phyloP scores from a whole-genome alignment of 2,888 invertebrate genomes.

The Lacanobia oleracea region DNA sequence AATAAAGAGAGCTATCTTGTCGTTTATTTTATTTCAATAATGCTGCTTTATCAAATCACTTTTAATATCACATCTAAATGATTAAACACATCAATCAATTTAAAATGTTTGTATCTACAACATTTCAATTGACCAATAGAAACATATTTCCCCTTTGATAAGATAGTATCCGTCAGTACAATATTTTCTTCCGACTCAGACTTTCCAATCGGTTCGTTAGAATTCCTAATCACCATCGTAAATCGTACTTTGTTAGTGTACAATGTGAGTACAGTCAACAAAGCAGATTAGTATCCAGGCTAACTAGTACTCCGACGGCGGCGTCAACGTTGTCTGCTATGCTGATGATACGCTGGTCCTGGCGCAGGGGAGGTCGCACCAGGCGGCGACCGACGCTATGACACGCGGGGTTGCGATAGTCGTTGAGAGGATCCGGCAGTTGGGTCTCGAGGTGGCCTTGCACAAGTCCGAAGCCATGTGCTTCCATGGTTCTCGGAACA shows the following conservation, averaged over 20 bases:
- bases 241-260: constrained; percentile 65
- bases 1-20: background rate
- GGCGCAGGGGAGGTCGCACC: too few relatives aligned
- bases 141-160: constrained; percentile 46
- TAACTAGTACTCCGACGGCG: too few relatives aligned
- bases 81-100: constrained; percentile 30
- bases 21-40: too few relatives aligned
- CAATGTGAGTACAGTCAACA: constrained; percentile 52
- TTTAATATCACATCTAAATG: constrained; percentile 15
- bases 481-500: too few relatives aligned
- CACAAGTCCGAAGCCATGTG: too few relatives aligned
- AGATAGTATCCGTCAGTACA: constrained; percentile 47
- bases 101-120: constrained; percentile 17
- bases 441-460: too few relatives aligned
- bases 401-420: too few relatives aligned
- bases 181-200: constrained; percentile 52
- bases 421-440: too few relatives aligned
- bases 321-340: too few relatives aligned
- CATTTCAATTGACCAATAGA: constrained; percentile 44
- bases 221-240: constrained; percentile 68
- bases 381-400: too few relatives aligned
- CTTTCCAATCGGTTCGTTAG: constrained; percentile 57
- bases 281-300: constrained; percentile 1
- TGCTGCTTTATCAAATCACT: background rate
- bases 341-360: too few relatives aligned